Base-by-base conservation (phyloP, 1,140 invertebrate genomes). In the Ips nitidus region DNA sequence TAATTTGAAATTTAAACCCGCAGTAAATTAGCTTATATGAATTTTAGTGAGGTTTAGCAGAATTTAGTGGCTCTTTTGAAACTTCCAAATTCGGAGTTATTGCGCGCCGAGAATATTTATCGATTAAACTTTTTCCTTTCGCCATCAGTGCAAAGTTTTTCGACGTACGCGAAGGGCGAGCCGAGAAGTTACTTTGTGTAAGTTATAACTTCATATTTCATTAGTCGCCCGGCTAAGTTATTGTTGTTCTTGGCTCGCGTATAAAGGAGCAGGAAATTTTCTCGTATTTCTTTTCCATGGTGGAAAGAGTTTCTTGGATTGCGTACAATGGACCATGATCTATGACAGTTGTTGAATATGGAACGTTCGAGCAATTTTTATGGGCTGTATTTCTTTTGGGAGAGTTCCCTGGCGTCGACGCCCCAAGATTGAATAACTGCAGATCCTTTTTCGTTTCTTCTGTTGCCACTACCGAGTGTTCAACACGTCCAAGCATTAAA, bases 1-100 rank as follows among this genome's bases (percentile, higher is more conserved):
- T 78, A 78, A 78, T 78, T 76, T 75, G 75, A 78, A 78, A 78
- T 78, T 78, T 76, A 78, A 77, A 76, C 75, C 72, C 62, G 74
- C 66, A 73, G 53, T 78, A 78, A 78, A 78, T 78, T 72, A 75
- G 71, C 72, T 74, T 73, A 71, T 76, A 77, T 75, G 75, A 76
- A 78, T 76, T 76, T 77, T 75, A 73, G 75, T 71, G 72, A 75
- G 73, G 22, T 63, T 70, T 64, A 68, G 45, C 53, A 40, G 57
- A 72, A 74, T 75, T 76, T 77, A 76, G 62, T 62, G 65, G 41
- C 65, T 61, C 61, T 65, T 70, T 75, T 74, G 45, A 66, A 62
- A 72, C 61, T 63, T 70, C 45, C 66, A 57, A 57, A 69, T 47
- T 63, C 66, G 67, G 69, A 70, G 57, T 66, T 71, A 66, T 66